A percentile compares a stretch with the other conserved stretches of the same genome.
Conservation (phyloP, 2,888 invertebrate species). For the Pristionchus maxplancki region DNA sequence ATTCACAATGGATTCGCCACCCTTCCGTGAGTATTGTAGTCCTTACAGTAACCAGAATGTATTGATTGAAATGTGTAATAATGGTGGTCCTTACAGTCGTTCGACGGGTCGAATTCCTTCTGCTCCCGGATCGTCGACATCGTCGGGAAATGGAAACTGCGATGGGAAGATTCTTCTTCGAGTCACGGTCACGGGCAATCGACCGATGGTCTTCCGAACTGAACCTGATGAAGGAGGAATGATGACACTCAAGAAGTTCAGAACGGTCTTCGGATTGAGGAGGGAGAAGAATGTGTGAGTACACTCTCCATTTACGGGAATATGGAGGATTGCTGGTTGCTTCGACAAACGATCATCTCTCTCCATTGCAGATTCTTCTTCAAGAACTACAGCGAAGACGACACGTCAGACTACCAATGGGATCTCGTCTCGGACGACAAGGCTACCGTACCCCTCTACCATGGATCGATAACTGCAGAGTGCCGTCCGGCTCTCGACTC, state of each 20-base stretch:
- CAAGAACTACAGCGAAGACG: slow-evolving; percentile 68
- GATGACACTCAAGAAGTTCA: slow-evolving; percentile 53
- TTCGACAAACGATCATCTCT: background rate
- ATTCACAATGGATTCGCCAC: slow-evolving; percentile 48
- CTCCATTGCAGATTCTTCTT: slow-evolving; percentile 63
- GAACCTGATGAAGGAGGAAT: slow-evolving; percentile 41
- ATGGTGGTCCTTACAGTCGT: background rate
- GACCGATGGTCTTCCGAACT: slow-evolving; percentile 51
- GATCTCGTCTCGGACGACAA: slow-evolving; percentile 62
- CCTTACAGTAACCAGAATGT: background rate
- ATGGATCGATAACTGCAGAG: slow-evolving; percentile 64
- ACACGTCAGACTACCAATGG: slow-evolving; percentile 67
- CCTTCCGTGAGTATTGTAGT: slow-evolving; percentile 27
- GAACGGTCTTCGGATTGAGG: slow-evolving; percentile 54
- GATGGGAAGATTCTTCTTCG: slow-evolving; percentile 47
- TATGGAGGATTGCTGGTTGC: no score
- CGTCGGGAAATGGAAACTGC: background rate
- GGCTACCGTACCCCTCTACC: slow-evolving; percentile 62
- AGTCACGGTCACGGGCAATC: slow-evolving; percentile 17
- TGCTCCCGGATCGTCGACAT: slow-evolving; percentile 25
- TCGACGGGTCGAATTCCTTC: background rate
- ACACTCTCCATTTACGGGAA: background rate
- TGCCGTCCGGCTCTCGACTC: slow-evolving; percentile 56
- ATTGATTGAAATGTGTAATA: background rate
- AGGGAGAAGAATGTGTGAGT: slow-evolving; percentile 51